Conservation (phyloP, 2,113 vertebrate genomes). For the Galeopterus variegatus region DNA sequence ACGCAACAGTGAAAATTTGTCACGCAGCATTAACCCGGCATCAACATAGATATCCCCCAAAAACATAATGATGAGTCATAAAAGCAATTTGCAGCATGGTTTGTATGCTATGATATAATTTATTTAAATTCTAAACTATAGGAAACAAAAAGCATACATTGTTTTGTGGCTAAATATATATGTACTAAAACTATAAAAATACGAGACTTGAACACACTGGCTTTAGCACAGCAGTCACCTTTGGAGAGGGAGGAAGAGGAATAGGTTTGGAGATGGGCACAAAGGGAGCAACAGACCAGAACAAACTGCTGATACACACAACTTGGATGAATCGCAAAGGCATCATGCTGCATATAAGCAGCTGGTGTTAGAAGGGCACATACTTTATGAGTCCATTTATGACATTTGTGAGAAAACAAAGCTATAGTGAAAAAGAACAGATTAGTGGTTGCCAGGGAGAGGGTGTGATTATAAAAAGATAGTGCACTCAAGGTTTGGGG, state of each 20-base stretch:
- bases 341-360: not conserved
- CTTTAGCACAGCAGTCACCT: not conserved
- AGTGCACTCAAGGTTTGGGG: no score
- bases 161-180: not conserved
- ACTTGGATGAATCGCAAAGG: not conserved
- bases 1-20: not conserved
- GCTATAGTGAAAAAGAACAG: not conserved
- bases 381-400: not conserved
- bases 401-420: not conserved
- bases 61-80: not conserved
- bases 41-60: not conserved
- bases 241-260: not conserved
- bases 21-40: not conserved
- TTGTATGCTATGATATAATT: not conserved
- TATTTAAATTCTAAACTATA: conserved; percentile 15
- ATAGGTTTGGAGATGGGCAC: accelerated
- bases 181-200: not conserved
- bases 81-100: not conserved
- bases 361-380: not conserved
- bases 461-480: not conserved
- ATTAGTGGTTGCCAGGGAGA: not conserved
- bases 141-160: not conserved
- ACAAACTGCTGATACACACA: not conserved
- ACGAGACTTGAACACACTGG: conserved; percentile 1
- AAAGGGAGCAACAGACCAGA: not conserved